phyloP scores from a whole-genome alignment of 1,140 invertebrate genomes.

The Probaryconus sp. region DNA sequence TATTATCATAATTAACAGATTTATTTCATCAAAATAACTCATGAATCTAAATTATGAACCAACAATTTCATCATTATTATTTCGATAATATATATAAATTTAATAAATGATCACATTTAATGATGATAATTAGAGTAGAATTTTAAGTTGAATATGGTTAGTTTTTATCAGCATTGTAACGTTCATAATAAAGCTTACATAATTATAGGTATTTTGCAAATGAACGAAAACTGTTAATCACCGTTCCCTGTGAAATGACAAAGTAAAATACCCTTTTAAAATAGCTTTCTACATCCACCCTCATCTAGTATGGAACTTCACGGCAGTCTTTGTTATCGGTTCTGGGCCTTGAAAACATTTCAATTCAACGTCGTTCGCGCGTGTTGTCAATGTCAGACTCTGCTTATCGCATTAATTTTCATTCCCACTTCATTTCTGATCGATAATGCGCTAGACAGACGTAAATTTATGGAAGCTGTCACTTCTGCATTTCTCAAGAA shows the following conservation, averaged over 20 bases:
- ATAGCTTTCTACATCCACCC: conserved; percentile 1
- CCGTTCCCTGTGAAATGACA: neutral
- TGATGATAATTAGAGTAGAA: too few relatives aligned
- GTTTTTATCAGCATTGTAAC: too few relatives aligned
- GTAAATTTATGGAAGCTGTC: conserved; percentile 48
- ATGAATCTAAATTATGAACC: too few relatives aligned
- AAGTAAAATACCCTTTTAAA: conserved; percentile 9
- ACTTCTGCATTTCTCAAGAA: conserved; percentile 39
- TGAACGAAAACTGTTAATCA: too few relatives aligned
- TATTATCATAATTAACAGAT: too few relatives aligned
- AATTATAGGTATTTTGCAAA: too few relatives aligned
- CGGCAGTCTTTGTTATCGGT: conserved; percentile 33
- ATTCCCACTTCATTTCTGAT: conserved; percentile 45
- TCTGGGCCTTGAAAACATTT: conserved; percentile 52
- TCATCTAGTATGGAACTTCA: conserved; percentile 14
- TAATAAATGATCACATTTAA: too few relatives aligned
- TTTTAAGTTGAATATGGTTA: too few relatives aligned
- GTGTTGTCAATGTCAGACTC: conserved; percentile 52
- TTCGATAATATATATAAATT: too few relatives aligned
- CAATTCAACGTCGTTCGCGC: conserved; percentile 44
- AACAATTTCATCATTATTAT: too few relatives aligned
- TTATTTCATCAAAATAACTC: too few relatives aligned
- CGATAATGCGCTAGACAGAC: conserved; percentile 37
- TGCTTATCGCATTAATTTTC: conserved; percentile 55
- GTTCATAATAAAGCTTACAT: too few relatives aligned